Evolutionary conservation across 1,140 invertebrate genomes (phyloP), one percentile per base, ranked within the genome.

Genomic region (Hyles vespertilio): DNA sequence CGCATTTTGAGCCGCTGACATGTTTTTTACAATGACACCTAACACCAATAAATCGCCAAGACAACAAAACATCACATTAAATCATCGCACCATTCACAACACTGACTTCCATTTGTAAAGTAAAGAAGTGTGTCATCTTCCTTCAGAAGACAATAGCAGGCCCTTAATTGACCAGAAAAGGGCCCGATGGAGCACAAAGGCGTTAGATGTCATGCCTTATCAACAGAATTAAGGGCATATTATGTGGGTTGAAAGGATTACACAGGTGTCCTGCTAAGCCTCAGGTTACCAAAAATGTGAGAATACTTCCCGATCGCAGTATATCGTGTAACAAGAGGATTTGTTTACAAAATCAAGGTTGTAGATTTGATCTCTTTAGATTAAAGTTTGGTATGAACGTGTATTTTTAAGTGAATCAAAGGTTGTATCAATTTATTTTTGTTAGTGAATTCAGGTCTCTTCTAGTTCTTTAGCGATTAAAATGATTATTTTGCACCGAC

Each of bases 151-250:
- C 82, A 85, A 87, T 67, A 65, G 66, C 11, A 60, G 58, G 63
- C 63, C 69, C 70, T 81, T 87, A 87, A 87, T 85, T 85, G 84
- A 79, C 64, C 73, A 56, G 67, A 71, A 79, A 80, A 73, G 67
- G 72, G 70, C 61, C 58, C 51, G 47, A 68, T 66, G 60, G 49
- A 56, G 58, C 62, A 85, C 81, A 85, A 87, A 79, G 67, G 81
- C 77, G 80, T 71, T 72, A 79, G 77, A 81, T 81, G 84, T 87
- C 84, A 85, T 76, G 82, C 72, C 71, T 72, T 84, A 87, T 84
- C 82, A 85, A 76, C 62, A 56, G 78, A 81, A 87, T 87, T 87
- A 87, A 82, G 77, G 74, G 67, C 70, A 84, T 84, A 87, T 87
- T 87, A 87, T 87, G 65, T 72, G 61, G 62, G 77, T 63, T 84